Evolutionary conservation across 2,888 invertebrate species (phyloP), one percentile per base, ranked within the genome.

Genomic region (Epirrita christyi): DNA sequence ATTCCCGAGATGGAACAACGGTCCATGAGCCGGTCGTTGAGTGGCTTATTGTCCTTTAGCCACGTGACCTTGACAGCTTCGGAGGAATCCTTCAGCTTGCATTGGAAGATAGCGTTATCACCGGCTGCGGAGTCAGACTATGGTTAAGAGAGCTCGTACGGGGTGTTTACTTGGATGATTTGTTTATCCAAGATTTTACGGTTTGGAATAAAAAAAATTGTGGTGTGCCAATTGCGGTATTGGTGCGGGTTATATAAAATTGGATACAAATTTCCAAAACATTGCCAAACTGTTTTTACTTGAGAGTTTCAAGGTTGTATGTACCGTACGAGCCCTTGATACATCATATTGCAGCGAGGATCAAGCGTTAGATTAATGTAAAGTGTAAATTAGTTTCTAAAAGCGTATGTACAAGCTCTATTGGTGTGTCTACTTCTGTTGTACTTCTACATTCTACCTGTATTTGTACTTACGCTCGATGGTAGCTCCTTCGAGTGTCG

Each of bases 41-140:
- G 79, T 0, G 96, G 95, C 83, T 95, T 95, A 87, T 98, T 98
- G 85, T 98, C 96, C 85, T 97, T 97, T 67, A 98, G 83, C 98
- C 98, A 98, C 10, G 94, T 94, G 63, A 98, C 94, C 36, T 91
- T 89, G 36, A 94, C 92, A 10, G 94, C 93, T 1, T 94, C 94
- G 46, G 92, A 88, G 14, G 94, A 93, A 1, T 85, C 85, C 62
- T 93, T 93, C 63, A 97, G 93, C 66, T 94, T 93, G 80, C 97
- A 96, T 85, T 97, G 96, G 86, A 98, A 97, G 61, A 93, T 86
- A 38, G 97, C 97, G 75, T 94, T 95, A 78, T 97, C 96, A 48
- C 97, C 97, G 80, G 97, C 97, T 97, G 92, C 49, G 83, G 80
- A 89, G 75, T 83, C 85, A 88, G 64, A 85, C 61, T 59, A 68